phyloP scores from a whole-genome alignment of 2,797 vertebrate species.

The Tokudaia muenninki region DNA sequence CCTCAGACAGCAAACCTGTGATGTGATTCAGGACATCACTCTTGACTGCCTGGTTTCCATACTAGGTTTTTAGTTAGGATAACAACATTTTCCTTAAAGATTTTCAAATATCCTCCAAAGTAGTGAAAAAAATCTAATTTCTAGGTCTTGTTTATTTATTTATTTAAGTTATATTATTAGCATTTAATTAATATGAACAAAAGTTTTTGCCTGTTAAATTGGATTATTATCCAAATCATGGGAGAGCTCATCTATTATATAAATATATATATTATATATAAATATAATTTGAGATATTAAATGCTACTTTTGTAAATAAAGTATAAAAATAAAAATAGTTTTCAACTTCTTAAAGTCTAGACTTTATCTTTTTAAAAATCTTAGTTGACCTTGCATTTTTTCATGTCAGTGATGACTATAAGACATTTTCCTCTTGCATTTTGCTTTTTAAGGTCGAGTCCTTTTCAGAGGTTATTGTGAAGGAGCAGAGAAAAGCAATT shows the following conservation, averaged over 20 bases:
- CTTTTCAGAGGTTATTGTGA: neutral
- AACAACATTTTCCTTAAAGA: neutral
- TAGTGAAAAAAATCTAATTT: neutral
- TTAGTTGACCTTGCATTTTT: neutral
- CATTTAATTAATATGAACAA: neutral
- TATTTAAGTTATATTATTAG: neutral
- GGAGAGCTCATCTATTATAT: neutral
- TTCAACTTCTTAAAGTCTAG: neutral
- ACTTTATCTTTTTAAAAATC: neutral
- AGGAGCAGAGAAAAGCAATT: neutral
- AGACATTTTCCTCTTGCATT: neutral
- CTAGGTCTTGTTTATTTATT: neutral
- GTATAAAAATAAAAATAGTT: slow-evolving; percentile 28
- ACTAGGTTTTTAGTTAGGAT: neutral
- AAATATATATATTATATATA: neutral
- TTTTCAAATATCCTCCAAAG: neutral
- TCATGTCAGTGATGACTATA: neutral
- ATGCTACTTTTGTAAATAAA: slow-evolving; percentile 24
- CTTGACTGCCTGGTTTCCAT: neutral
- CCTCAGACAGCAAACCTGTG: neutral
- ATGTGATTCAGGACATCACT: neutral
- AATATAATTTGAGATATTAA: neutral
- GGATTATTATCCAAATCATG: neutral
- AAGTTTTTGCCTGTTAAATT: slow-evolving; percentile 15
- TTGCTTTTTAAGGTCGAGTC: neutral